Conservation (phyloP, 2,797 vertebrate genomes). For the Ataeniobius toweri region DNA sequence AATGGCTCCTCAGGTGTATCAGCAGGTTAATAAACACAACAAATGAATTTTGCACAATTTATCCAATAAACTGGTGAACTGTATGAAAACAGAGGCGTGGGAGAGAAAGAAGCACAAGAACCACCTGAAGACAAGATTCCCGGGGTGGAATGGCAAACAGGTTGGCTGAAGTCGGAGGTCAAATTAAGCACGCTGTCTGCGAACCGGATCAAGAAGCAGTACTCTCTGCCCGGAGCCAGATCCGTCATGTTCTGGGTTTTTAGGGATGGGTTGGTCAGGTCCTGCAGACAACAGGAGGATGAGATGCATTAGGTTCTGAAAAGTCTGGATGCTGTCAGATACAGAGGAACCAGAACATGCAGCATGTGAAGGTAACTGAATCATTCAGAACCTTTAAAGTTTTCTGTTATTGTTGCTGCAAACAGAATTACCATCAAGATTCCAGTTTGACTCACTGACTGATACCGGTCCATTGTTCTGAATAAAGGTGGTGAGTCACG, state of each 20-base stretch:
- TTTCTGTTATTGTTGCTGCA: too few relatives aligned
- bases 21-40: not conserved
- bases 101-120: not conserved
- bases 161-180: conserved; percentile 30
- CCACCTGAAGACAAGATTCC: conserved; percentile 23
- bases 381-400: too few relatives aligned
- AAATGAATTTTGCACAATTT: not conserved
- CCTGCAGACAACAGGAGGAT: conserved; percentile 15
- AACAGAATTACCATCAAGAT: too few relatives aligned
- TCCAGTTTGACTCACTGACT: too few relatives aligned
- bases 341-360: too few relatives aligned
- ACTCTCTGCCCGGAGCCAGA: conserved; percentile 22
- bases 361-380: too few relatives aligned
- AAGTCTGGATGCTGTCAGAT: too few relatives aligned
- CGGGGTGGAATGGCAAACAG: conserved; percentile 25
- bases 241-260: rapidly evolving
- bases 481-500: too few relatives aligned
- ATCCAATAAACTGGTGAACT: not conserved
- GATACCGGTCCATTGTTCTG: too few relatives aligned
- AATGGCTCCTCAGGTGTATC: not conserved
- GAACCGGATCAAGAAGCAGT: conserved; percentile 61
- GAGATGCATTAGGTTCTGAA: not conserved
- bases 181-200: rapidly evolving
- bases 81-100: not conserved
- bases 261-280: not conserved